Evolutionary conservation across 37 sponge, comb jelly and placozoan genomes (phyloP).

Genomic region (Cliona cf. orientalis): DNA sequence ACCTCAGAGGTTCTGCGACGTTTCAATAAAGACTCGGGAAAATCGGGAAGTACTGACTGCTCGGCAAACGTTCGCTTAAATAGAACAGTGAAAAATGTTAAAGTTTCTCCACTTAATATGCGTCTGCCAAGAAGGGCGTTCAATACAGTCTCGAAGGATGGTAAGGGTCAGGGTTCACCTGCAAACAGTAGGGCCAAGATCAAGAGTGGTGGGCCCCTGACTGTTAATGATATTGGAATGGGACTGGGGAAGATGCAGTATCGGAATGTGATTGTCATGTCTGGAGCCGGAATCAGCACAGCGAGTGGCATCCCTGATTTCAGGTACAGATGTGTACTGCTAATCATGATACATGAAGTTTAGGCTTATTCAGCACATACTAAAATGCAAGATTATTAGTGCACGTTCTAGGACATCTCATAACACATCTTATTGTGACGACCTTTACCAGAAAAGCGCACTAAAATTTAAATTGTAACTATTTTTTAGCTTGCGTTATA

Average conservation of each 20-base stretch:
- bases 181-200: background rate
- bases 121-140: background rate
- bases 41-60: background rate
- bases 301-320: slow-evolving; percentile 97
- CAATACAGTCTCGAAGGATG: background rate
- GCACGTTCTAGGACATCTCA: too few relatives aligned
- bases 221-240: slow-evolving; percentile 52
- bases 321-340: slow-evolving; percentile 54
- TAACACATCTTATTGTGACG: too few relatives aligned
- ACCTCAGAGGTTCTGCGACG: background rate
- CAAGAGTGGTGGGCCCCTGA: slow-evolving; percentile 3
- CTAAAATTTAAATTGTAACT: too few relatives aligned
- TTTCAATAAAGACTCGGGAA: background rate
- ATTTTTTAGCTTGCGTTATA: too few relatives aligned
- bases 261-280: slow-evolving; percentile 82
- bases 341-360: too few relatives aligned
- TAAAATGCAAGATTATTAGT: too few relatives aligned
- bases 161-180: background rate
- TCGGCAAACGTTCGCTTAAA: background rate
- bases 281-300: slow-evolving; percentile 97
- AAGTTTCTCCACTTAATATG: background rate
- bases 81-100: background rate
- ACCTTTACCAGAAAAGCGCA: too few relatives aligned
- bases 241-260: slow-evolving; percentile 58
- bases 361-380: too few relatives aligned